Percentiles rank a stretch among this genome's conserved stretches.
Evolutionary conservation across 2,797 vertebrate genomes (phyloP).

Genomic region (Sternarchorhynchus goeldii): DNA sequence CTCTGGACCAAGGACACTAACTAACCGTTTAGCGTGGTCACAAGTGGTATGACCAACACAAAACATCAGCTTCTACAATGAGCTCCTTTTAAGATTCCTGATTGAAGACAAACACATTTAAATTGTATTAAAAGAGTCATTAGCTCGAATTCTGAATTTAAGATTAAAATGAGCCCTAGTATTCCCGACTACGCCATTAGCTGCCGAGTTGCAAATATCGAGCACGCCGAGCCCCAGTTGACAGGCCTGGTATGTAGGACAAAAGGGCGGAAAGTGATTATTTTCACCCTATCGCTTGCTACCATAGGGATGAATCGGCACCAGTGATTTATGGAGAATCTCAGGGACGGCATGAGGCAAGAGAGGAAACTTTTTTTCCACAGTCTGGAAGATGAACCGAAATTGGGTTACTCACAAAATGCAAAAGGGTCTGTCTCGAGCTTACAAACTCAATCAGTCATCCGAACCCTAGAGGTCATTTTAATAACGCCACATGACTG

Average conservation of each 20-base stretch:
- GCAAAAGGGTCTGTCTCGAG: slow-evolving; percentile 66
- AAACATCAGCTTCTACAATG: background rate
- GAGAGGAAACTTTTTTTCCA: slow-evolving; percentile 61
- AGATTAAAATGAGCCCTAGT: background rate
- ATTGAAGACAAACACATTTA: slow-evolving; percentile 23
- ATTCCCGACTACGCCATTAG: slow-evolving; percentile 26
- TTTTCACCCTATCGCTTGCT: slow-evolving; percentile 59
- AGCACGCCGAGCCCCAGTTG: slow-evolving; percentile 1
- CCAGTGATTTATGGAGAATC: slow-evolving; percentile 72
- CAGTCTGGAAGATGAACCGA: slow-evolving; percentile 60
- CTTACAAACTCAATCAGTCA: slow-evolving; percentile 72
- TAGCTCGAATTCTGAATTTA: slow-evolving; percentile 22
- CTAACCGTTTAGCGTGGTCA: background rate
- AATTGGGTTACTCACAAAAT: slow-evolving; percentile 64
- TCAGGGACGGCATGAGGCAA: slow-evolving; percentile 59
- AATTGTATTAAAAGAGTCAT: slow-evolving; percentile 29
- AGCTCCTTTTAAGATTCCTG: slow-evolving; percentile 8
- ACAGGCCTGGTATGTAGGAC: slow-evolving; percentile 61
- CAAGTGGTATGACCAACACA: background rate
- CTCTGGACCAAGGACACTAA: background rate
- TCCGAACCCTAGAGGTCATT: slow-evolving; percentile 68
- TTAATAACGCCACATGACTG: slow-evolving; percentile 68
- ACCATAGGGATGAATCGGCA: slow-evolving; percentile 64
- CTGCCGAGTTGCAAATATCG: slow-evolving; percentile 20
- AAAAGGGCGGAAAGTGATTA: slow-evolving; percentile 64